Evolutionary conservation across 2,113 vertebrate species (phyloP).

Genomic region (Lonchura striata): DNA sequence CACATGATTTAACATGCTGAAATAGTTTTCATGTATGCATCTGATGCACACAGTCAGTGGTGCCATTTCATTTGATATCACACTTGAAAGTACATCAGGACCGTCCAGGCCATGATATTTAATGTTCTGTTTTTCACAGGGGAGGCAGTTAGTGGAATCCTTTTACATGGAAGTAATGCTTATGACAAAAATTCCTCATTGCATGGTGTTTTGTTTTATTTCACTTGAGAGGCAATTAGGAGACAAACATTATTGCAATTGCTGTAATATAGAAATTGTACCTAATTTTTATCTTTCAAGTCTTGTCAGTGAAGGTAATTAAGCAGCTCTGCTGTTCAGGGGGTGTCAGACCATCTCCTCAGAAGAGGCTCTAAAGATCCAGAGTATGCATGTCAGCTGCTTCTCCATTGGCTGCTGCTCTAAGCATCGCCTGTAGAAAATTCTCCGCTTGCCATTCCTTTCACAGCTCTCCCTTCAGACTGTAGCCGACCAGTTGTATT

Average conservation of each 20-base stretch:
- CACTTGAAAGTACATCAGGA: neutral
- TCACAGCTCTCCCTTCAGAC: neutral
- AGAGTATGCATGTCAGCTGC: neutral
- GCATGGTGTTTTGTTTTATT: neutral
- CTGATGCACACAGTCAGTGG: neutral
- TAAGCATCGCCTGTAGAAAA: neutral
- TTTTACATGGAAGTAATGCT: neutral
- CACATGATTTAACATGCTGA: neutral
- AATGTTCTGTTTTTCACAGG: neutral
- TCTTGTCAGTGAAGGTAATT: conserved; percentile 25
- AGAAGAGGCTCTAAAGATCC: neutral
- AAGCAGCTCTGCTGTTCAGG: conserved; percentile 37
- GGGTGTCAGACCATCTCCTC: conserved; percentile 11
- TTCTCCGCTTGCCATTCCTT: neutral
- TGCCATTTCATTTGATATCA: neutral
- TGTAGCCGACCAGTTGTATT: neutral
- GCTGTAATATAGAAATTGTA: conserved; percentile 24
- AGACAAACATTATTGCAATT: neutral
- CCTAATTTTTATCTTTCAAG: conserved; percentile 30
- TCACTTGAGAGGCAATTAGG: conserved; percentile 42
- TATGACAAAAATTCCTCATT: neutral
- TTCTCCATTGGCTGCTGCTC: neutral
- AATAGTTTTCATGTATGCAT: neutral
- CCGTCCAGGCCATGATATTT: neutral
- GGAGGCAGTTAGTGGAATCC: conserved; percentile 1